These are phyloP conservation scores for Pipra filicauda DNA, from an alignment of 2,113 vertebrate species.

Conservation along the genomic window DNA sequence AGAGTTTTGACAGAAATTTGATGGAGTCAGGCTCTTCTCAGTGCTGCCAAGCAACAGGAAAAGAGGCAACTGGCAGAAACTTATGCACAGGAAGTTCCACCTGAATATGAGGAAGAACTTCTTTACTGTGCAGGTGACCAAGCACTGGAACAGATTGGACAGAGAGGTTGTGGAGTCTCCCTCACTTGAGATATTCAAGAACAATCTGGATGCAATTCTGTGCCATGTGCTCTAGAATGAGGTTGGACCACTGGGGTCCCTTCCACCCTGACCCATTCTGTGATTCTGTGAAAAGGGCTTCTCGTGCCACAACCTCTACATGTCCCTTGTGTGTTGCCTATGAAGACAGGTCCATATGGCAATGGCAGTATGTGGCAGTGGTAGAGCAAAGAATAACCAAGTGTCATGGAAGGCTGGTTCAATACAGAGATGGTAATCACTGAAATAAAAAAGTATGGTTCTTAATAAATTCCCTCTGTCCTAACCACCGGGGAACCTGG, in stretches of 20 bases:
- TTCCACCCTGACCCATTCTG: background rate
- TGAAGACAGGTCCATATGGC: background rate
- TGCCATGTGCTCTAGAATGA: background rate
- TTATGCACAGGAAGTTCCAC: background rate
- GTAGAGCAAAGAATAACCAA: background rate
- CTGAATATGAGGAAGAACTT: background rate
- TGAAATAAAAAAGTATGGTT: background rate
- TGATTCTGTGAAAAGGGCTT: background rate
- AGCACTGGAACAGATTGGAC: background rate
- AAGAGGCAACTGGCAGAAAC: background rate
- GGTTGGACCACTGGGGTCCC: background rate
- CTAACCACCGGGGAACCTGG: background rate
- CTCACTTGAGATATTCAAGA: background rate
- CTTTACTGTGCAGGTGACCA: accelerated
- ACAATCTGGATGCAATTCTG: background rate
- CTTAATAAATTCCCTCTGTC: background rate
- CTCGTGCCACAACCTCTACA: background rate
- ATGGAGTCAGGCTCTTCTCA: background rate
- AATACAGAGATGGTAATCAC: background rate
- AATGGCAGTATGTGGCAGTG: background rate
- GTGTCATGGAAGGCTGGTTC: background rate
- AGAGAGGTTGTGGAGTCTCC: background rate
- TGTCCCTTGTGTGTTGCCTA: accelerated
- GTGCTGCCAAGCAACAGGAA: background rate
- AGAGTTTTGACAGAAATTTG: background rate